Evolutionary conservation across 2,113 vertebrate species (phyloP).

Genomic region (Raja brachyura): DNA sequence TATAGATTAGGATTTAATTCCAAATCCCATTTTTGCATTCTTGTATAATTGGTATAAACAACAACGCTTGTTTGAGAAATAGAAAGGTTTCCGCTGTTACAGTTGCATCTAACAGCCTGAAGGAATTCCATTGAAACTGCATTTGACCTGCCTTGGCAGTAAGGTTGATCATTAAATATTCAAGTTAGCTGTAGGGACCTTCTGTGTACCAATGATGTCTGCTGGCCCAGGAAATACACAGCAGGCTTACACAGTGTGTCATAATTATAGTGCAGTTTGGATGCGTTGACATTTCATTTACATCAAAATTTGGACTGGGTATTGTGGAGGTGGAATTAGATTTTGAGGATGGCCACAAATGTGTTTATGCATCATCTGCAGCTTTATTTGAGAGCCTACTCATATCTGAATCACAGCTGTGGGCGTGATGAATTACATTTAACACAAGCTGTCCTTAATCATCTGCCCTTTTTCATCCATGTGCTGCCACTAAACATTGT

Average conservation of each 20-base stretch:
- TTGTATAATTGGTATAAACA: background rate
- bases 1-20: background rate
- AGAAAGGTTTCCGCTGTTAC: background rate
- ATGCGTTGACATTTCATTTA: too few species aligned
- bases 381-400: too few species aligned
- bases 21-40: background rate
- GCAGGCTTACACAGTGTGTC: too few species aligned
- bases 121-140: background rate
- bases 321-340: background rate
- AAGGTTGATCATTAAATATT: background rate
- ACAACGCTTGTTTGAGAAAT: background rate
- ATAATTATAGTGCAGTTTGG: too few species aligned
- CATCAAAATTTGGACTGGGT: background rate
- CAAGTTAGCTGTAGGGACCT: background rate
- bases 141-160: background rate
- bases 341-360: background rate
- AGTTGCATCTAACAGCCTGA: background rate
- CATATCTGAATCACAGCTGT: too few species aligned
- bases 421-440: too few species aligned
- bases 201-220: background rate
- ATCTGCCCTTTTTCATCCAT: too few species aligned
- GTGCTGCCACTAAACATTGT: too few species aligned
- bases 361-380: background rate
- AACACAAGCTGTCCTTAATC: too few species aligned
- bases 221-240: background rate